Evolutionary conservation across 1,140 invertebrate species (phyloP), one percentile per base, ranked within the genome.

Genomic region (Conopomorpha cramerella): DNA sequence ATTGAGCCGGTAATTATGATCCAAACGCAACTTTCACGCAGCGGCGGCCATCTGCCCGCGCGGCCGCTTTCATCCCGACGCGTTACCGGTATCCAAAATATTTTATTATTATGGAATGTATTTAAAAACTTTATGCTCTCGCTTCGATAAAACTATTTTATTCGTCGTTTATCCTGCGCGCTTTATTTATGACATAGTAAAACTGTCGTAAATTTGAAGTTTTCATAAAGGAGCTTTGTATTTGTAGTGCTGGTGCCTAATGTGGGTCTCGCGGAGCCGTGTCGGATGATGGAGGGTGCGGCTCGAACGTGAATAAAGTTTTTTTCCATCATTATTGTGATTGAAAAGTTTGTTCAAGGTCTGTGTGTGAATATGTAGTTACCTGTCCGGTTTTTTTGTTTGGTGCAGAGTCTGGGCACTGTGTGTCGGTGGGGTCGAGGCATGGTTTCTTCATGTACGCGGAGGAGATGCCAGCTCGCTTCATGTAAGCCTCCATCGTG

Each of bases 371-470:
- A 14, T 30, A 35, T 12, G 8, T 3, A 71, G 67, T 79, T 81
- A 91, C 89, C 79, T 85, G 77, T 54, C 81, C 78, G 10, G 86
- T 86, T 55, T 88, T 84, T 66, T 95, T 93, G 80, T 99, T 99
- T 14, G 96, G 95, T 0, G 96, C 90, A 1, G 91, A 90, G 16
- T 80, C 70, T 4, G 97, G 97, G 72, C 97, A 99, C 36, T 90
- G 86, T 0, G 86, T 84, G 74, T 99, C 93, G 45, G 71, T 68
- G 1, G 96, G 96, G 77, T 99, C 87, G 18, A 99, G 81, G 62
- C 97, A 99, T 0, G 95, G 96, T 67, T 98, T 97, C 61, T 95
- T 90, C 80, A 96, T 94, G 79, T 99, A 99, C n/a, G 88, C 97
- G 39, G 89, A 88, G 25, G 88, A 89, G 45, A 99, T 96, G 28